Evolutionary conservation across 2,888 invertebrate species (phyloP).

Genomic region (Merodon equestris): DNA sequence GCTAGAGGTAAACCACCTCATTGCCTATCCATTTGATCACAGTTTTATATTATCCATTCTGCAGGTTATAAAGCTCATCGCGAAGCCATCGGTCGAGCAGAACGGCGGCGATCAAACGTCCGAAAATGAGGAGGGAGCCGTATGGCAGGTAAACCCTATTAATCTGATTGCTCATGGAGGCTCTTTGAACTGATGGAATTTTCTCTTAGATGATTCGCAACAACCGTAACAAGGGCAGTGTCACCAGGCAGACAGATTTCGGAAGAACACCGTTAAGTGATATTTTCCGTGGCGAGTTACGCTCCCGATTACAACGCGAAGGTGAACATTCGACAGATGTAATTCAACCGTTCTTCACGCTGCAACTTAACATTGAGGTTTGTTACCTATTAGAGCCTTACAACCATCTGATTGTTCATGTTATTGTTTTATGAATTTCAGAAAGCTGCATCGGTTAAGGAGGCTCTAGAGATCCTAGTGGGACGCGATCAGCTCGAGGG

Average conservation of each 20-base stretch:
- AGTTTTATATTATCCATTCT: too few relatives aligned
- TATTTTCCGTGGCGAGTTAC: slow-evolving; percentile 94
- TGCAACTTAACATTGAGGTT: slow-evolving; percentile 96
- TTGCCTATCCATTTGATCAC: too few relatives aligned
- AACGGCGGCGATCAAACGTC: slow-evolving; percentile 78
- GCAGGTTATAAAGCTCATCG: slow-evolving; percentile 82
- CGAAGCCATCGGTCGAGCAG: slow-evolving; percentile 80
- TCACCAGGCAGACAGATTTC: slow-evolving; percentile 91
- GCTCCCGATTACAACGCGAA: slow-evolving; percentile 89
- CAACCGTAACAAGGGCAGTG: slow-evolving; percentile 93
- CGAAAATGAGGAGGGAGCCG: slow-evolving; percentile 77
- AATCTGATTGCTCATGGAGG: background rate
- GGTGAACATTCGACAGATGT: slow-evolving; percentile 87
- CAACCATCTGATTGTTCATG: background rate
- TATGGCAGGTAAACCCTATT: slow-evolving; percentile 76
- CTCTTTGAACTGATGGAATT: too few relatives aligned
- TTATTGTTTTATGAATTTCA: slow-evolving; percentile 74
- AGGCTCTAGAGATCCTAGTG: slow-evolving; percentile 92
- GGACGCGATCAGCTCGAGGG: slow-evolving; percentile 92
- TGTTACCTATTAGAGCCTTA: slow-evolving; percentile 49
- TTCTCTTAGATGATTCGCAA: slow-evolving; percentile 80
- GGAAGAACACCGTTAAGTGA: slow-evolving; percentile 93
- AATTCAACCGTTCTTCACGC: slow-evolving; percentile 96
- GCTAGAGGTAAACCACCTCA: slow-evolving; percentile 91
- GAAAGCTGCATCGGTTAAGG: slow-evolving; percentile 90